Evolutionary conservation across 2,888 invertebrate genomes (phyloP), one percentile per base, ranked within the genome.

Genomic region (Elysia crispata): DNA sequence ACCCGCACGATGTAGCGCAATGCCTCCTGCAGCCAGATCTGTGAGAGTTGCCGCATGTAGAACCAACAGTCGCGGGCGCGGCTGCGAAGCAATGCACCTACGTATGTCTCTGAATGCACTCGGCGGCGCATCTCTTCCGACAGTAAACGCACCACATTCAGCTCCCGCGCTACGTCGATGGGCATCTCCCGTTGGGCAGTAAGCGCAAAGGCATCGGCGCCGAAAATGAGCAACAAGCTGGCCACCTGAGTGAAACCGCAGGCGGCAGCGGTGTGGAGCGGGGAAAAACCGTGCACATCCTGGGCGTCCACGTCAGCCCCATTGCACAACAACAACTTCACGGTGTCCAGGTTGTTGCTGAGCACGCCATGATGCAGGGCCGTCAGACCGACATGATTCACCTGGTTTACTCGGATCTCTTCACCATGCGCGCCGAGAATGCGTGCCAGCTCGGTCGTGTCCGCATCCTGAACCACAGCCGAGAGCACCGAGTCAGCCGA

Each of bases 391-490:
- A 86, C 86, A 80, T 90, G 89, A 67, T 87, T 90, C 30, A 82
- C 78, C 66, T 87, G 86, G 79, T 89, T 87, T 67, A 89, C 76
- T 5, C 79, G 60, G 28, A 82, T 75, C 81, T 89, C 85, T n/a
- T 88, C 83, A 33, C 85, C 86, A 0, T 82, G 83, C 15, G 84
- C 76, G 11, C 76, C 79, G 15, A 90, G 81, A 20, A 90, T 86
- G 20, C 85, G 81, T 28, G 87, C 62, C 49, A 90, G 84, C 74
- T 90, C 90, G 1, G 80, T 70, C 1, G 84, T 87, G 82, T 90
- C 90, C 3, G 88, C 88, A 78, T 90, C 89, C 80, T 89, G 89
- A n/a, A 90, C 86, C 0, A 88, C 87, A 6, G 89, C 88, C 15
- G 83, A 79, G 33, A 90, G 85, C 28, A 90, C 87, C 11, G 89